A percentile compares a stretch with the other conserved stretches of the same genome.
These are phyloP conservation scores for Perodicticus potto DNA, from an alignment of 2,797 vertebrate genomes.

Conservation along the genomic window DNA sequence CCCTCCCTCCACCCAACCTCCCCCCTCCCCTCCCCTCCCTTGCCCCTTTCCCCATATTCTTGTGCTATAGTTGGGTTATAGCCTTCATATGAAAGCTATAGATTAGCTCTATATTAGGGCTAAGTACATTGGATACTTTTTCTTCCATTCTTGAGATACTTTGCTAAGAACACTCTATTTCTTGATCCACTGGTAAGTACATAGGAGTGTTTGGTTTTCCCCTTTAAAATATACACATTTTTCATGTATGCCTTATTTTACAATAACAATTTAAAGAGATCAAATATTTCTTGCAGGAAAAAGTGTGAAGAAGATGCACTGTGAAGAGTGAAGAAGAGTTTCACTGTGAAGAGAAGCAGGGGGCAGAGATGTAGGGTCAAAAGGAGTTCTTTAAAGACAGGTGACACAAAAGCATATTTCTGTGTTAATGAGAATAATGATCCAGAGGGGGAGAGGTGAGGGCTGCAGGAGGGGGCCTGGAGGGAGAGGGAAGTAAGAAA, in stretches of 20 bases:
- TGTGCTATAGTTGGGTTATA: too few relatives aligned
- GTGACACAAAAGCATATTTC: neutral
- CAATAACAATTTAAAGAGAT: neutral
- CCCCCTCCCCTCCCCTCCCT: too few relatives aligned
- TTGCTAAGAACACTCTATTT: too few relatives aligned
- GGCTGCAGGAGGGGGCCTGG: neutral
- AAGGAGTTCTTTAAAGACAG: too few relatives aligned
- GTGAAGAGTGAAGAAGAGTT: neutral
- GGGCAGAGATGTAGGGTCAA: accelerated
- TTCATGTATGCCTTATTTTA: neutral
- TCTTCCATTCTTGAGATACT: too few relatives aligned
- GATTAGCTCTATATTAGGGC: too few relatives aligned
- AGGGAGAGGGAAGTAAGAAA: neutral
- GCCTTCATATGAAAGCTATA: too few relatives aligned
- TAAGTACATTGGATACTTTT: too few relatives aligned
- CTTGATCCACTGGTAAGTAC: neutral
- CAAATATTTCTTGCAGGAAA: neutral
- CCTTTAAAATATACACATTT: neutral
- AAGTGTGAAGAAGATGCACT: neutral
- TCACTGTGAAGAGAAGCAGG: neutral
- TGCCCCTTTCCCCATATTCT: too few relatives aligned
- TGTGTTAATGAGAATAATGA: accelerated
- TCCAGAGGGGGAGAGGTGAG: neutral
- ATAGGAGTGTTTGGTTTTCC: neutral
- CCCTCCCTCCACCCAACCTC: too few relatives aligned